These are phyloP conservation scores for Epirrhoe alternata DNA, from an alignment of 2,888 invertebrate species.

Conservation along the genomic window DNA sequence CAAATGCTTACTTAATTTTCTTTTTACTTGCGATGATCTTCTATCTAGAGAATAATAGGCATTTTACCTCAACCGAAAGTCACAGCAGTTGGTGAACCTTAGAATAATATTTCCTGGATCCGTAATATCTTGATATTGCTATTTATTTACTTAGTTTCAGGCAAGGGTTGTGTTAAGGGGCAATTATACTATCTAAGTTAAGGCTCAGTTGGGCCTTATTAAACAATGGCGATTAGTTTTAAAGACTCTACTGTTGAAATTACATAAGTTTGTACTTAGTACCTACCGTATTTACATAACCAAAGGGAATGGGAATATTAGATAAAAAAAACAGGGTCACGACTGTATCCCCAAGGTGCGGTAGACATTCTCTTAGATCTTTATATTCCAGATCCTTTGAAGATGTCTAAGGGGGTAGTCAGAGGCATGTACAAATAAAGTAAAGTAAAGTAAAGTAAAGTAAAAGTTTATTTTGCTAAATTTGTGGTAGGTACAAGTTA, in stretches of 20 bases:
- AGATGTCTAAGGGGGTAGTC: too few species aligned
- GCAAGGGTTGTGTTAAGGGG: constrained; percentile 20
- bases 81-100: background rate
- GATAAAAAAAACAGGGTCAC: too few species aligned
- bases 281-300: background rate
- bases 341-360: too few species aligned
- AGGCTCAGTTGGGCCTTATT: constrained; percentile 19
- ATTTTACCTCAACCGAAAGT: background rate
- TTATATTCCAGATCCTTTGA: too few species aligned
- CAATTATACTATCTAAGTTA: constrained; percentile 20
- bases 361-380: too few species aligned
- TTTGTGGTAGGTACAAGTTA: too few species aligned
- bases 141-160: constrained; percentile 22
- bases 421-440: too few species aligned
- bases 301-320: background rate
- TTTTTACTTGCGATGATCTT: too few species aligned
- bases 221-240: constrained; percentile 24
- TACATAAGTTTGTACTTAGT: background rate
- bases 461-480: too few species aligned
- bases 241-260: constrained; percentile 15
- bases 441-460: too few species aligned
- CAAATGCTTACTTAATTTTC: too few species aligned
- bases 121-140: constrained; percentile 22
- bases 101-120: constrained; percentile 3
- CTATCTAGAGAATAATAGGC: too few species aligned